These are phyloP conservation scores for Caracal caracal DNA, from an alignment of 2,113 vertebrate species.

Conservation along the genomic window DNA sequence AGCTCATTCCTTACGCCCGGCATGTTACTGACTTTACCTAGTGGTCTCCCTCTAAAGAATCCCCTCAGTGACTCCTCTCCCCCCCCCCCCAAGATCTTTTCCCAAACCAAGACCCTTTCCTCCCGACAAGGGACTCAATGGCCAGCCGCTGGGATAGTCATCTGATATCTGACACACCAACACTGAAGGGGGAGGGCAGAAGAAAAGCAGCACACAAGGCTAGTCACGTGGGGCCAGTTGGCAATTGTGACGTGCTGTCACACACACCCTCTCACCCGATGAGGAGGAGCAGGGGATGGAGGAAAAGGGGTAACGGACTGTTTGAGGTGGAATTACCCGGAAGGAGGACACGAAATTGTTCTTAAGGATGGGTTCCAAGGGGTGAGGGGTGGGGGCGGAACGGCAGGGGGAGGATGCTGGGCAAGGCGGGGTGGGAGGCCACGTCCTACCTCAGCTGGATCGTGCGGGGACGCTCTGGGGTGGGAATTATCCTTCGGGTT, in stretches of 20 bases:
- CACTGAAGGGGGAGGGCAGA: neutral
- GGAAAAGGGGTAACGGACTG: neutral
- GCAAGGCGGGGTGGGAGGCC: neutral
- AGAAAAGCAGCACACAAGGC: neutral
- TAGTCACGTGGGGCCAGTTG: neutral
- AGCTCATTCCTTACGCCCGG: neutral
- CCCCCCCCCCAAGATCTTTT: neutral
- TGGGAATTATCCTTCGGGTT: neutral
- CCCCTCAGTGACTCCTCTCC: neutral
- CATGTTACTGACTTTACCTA: neutral
- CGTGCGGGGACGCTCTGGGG: neutral
- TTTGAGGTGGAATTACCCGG: neutral
- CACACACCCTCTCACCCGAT: neutral
- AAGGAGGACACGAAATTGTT: neutral
- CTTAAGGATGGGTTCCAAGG: neutral
- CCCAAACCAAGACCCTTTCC: neutral
- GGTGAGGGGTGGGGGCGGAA: neutral
- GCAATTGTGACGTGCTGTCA: neutral
- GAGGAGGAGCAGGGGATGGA: neutral
- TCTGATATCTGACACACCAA: neutral
- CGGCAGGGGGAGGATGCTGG: neutral
- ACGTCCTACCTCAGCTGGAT: constrained; percentile 18
- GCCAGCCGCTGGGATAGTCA: neutral
- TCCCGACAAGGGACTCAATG: neutral
- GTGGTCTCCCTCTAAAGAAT: neutral